phyloP scores from a whole-genome alignment of 2,113 vertebrate genomes.

The Himantopus leucocephalus region DNA sequence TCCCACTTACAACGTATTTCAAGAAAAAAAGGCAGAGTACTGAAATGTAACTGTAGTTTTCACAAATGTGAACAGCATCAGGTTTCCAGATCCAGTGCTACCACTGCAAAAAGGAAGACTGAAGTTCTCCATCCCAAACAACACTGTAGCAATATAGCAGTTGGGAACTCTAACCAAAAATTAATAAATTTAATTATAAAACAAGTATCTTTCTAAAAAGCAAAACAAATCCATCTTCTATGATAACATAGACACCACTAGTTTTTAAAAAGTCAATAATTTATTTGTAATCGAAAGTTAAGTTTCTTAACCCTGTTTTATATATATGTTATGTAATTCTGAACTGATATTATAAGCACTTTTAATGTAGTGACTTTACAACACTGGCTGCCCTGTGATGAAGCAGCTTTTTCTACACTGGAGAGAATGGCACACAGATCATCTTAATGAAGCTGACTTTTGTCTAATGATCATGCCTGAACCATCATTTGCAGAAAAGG shows the following conservation, averaged over 20 bases:
- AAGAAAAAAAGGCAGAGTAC: neutral
- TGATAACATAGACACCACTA: neutral
- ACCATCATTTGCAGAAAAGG: neutral
- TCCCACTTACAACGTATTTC: neutral
- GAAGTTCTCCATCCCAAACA: neutral
- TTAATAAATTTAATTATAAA: neutral
- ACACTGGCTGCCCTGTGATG: neutral
- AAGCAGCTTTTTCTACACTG: neutral
- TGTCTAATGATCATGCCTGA: neutral
- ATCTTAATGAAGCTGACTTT: neutral
- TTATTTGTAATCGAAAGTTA: neutral
- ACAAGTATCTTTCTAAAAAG: neutral
- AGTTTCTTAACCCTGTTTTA: neutral
- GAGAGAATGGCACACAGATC: neutral
- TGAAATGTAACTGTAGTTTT: neutral
- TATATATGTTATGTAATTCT: neutral
- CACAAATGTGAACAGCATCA: neutral
- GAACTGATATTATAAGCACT: neutral
- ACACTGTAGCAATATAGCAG: neutral
- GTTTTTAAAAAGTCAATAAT: neutral
- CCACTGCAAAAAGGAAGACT: neutral
- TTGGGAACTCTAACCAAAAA: neutral
- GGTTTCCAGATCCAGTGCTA: neutral
- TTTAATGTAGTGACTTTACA: neutral
- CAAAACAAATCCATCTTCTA: neutral